These are phyloP conservation scores for Sialia sialis DNA, from an alignment of 2,113 vertebrate species.

Conservation along the genomic window DNA sequence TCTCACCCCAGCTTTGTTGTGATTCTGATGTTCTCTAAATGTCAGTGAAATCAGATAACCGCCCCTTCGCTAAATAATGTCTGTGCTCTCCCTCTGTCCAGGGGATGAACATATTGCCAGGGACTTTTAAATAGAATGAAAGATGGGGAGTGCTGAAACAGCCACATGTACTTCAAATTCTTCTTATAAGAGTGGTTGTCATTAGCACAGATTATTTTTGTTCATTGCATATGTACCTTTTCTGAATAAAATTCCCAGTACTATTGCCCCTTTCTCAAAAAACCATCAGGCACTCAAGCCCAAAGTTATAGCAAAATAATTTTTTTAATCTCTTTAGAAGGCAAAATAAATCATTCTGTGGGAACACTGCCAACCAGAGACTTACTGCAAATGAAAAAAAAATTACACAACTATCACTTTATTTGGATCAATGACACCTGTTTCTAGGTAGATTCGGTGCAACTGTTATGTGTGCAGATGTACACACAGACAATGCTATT, in stretches of 20 bases:
- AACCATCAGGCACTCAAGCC: background rate
- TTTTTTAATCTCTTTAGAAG: background rate
- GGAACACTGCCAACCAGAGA: background rate
- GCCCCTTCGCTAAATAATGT: background rate
- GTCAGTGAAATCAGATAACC: conserved; percentile 45
- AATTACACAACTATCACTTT: background rate
- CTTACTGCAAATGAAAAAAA: background rate
- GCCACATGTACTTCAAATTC: background rate
- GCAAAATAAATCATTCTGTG: background rate
- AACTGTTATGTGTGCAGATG: background rate
- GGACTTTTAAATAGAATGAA: conserved; percentile 52
- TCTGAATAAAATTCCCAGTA: background rate
- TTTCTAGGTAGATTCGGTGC: background rate
- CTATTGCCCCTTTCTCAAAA: background rate
- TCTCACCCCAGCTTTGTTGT: conserved; percentile 17
- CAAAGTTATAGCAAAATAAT: background rate
- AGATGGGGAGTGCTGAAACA: conserved; percentile 25
- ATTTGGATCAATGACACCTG: background rate
- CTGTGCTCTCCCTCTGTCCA: conserved; percentile 30
- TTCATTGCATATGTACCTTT: background rate
- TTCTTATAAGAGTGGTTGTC: background rate
- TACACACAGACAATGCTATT: background rate
- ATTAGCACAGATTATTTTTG: conserved; percentile 27
- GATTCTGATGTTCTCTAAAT: conserved; percentile 20
- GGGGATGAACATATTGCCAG: conserved; percentile 11